Base-by-base conservation (phyloP, 2,888 invertebrate species). In the Sylvicola cinctus region DNA sequence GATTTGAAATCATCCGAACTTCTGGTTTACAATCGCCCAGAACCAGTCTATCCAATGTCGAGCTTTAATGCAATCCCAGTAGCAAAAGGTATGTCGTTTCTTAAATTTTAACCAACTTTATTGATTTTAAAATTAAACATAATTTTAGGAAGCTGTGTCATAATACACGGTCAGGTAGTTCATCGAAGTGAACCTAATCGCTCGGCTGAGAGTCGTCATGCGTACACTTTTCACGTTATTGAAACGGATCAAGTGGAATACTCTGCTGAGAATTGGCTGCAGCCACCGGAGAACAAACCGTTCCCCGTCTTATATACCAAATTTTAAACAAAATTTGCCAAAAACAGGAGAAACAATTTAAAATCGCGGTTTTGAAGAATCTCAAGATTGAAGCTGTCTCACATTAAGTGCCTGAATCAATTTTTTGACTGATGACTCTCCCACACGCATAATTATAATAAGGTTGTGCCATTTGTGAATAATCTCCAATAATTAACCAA, bases 201-300 rank as follows among this genome's bases (percentile, higher is more conserved):
- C 38, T 91, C 91, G 0, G 52, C 66, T 3, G 67, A 70, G 41
- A 77, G 87, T n/a, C 70, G 96, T 23, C 84, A 88, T 47, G 88
- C 85, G 2, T 98, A 96, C 59, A 91, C 93, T 5, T 93, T 95
- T 59, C 96, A 98, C 54, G 70, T 91, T 1, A 67, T 84, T 36
- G 96, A 98, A 54, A 71, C 68, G 40, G 61, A 72, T 13, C 60
- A 74, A 37, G 75, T 78, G 20, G 61, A 65, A 36, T 96, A 80
- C 58, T 72, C 83, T 12, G 51, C 52, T 40, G 68, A 78, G 6
- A 95, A 93, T 52, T 95, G 93, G 93, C 60, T 87, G 2, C 85
- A 84, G 51, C 72, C 75, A 35, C 70, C 77, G 0, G 54, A 64
- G 30, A 63, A 60, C 7, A 68, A 70, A 39, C 72, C 76, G 1